Conservation (phyloP, 2,888 invertebrate genomes). For the Thymelicus sylvestris region DNA sequence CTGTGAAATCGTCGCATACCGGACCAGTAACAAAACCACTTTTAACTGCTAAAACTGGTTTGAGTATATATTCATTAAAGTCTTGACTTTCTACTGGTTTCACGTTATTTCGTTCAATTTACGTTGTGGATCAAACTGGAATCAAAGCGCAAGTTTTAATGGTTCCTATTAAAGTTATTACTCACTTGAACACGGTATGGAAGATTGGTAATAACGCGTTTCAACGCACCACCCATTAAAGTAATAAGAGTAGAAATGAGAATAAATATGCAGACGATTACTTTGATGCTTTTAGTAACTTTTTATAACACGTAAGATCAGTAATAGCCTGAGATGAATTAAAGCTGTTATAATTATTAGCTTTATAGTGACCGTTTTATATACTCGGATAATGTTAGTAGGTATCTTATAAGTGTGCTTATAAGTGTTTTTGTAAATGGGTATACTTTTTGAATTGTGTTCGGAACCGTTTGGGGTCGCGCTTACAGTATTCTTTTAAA, state of each 20-base stretch:
- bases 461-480: no score
- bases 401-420: no score
- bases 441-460: no score
- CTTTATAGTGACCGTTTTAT: no score
- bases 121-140: conserved; percentile 45
- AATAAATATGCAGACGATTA: conserved; percentile 1
- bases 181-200: neutral
- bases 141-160: conserved; percentile 18
- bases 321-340: no score
- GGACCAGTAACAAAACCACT: conserved; percentile 47
- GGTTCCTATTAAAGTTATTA: conserved; percentile 3
- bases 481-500: no score
- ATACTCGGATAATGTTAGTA: no score
- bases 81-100: conserved; percentile 68
- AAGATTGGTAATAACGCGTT: conserved; percentile 12
- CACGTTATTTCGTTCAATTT: conserved; percentile 61
- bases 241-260: conserved; percentile 12
- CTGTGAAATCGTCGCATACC: conserved; percentile 52
- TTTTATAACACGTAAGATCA: neutral
- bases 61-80: conserved; percentile 58
- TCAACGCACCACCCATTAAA: conserved; percentile 2
- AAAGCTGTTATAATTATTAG: no score
- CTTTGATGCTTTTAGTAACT: neutral
- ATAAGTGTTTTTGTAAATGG: no score
- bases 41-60: conserved; percentile 61